A percentile compares a stretch with the other conserved stretches of the same genome.
phyloP scores from a whole-genome alignment of 1,140 invertebrate genomes.

The Aphis gossypii region DNA sequence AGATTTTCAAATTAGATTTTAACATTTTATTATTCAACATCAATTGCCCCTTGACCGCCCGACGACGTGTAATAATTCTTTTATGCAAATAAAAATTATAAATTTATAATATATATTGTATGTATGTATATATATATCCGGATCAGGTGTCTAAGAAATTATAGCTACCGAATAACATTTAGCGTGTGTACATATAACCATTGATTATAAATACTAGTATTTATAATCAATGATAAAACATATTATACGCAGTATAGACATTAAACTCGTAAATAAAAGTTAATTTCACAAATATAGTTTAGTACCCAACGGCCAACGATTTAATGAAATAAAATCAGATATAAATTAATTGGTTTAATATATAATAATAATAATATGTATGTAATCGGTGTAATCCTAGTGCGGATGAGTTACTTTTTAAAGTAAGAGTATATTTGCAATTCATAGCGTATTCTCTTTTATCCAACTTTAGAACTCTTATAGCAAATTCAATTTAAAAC shows the following conservation, averaged over 20 bases:
- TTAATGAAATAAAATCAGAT: background rate
- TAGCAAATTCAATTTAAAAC: background rate
- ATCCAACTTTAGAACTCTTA: background rate
- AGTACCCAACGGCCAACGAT: background rate
- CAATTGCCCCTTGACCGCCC: background rate
- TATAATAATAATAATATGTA: background rate
- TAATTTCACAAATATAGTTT: background rate
- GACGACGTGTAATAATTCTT: background rate
- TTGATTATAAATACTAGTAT: too few relatives aligned
- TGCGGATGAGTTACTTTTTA: background rate
- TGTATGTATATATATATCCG: background rate
- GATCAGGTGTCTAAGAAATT: constrained; percentile 7
- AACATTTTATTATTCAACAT: constrained; percentile 7
- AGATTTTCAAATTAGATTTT: constrained; percentile 32
- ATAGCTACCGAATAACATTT: background rate
- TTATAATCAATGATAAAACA: background rate
- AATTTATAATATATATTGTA: background rate
- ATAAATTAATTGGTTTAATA: background rate
- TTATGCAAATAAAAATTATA: background rate
- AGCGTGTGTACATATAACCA: background rate
- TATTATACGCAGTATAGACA: background rate
- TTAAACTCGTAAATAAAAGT: background rate
- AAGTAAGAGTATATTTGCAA: background rate
- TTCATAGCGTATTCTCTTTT: background rate
- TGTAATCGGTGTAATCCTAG: background rate